Evolutionary conservation across 1,140 invertebrate species (phyloP).

Genomic region (Cydia amplana): DNA sequence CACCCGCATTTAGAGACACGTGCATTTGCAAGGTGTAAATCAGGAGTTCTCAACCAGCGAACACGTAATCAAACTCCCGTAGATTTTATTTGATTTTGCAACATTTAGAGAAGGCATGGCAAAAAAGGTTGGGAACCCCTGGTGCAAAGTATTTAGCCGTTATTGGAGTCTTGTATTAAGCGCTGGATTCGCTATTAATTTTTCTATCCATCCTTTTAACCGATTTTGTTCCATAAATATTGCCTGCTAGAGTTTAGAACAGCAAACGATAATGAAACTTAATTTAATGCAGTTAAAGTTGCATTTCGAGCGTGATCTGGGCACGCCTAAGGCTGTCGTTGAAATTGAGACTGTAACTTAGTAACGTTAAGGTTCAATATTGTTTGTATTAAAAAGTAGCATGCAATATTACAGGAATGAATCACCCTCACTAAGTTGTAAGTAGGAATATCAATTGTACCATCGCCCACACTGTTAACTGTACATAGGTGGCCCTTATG

Average conservation of each 20-base stretch:
- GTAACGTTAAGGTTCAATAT: background rate
- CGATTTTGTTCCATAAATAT: background rate
- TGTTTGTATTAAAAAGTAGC: conserved; percentile 14
- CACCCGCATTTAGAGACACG: conserved; percentile 2
- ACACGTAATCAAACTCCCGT: background rate
- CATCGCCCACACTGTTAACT: too few species aligned
- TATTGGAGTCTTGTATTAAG: background rate
- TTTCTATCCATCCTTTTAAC: background rate
- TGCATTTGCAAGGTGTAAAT: background rate
- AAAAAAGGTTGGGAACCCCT: background rate
- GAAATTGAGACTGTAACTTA: background rate
- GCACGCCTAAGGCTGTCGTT: background rate
- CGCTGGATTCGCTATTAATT: conserved; percentile 23
- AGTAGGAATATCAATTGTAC: conserved; percentile 49
- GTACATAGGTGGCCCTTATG: too few species aligned
- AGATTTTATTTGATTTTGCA: background rate
- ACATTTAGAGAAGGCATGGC: background rate
- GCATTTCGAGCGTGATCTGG: background rate
- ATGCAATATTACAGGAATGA: conserved; percentile 34
- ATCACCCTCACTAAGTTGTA: conserved; percentile 42
- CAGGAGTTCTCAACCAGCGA: background rate
- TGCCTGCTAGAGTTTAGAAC: background rate
- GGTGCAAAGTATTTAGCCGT: background rate
- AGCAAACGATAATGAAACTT: background rate
- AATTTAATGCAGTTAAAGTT: background rate